Evolutionary conservation across 2,797 vertebrate genomes (phyloP), one percentile per base, ranked within the genome.

Genomic region (Sebastes steindachneri): DNA sequence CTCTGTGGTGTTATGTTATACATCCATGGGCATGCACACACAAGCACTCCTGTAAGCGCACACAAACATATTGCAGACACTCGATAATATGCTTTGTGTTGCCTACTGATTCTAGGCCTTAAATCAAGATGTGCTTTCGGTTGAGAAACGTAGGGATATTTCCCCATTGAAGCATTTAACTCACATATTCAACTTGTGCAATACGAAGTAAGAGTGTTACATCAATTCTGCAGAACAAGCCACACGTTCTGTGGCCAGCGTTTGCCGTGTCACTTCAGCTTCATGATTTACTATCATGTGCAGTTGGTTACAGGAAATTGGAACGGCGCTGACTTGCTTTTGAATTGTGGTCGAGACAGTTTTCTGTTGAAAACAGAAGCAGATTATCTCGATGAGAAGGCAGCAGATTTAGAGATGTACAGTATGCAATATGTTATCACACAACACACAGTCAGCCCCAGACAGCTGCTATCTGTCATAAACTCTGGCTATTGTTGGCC

Each of bases 401-500:
- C 86, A 79, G 91, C 90, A 92, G 93, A 94, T 94, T 93, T 89
- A 89, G 92, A 94, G 93, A 94, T 94, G 93, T 91, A 93, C 92
- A 89, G 88, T 92, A 85, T 83, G 92, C 93, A 94, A 93, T 94
- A 94, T 94, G 93, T 95, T 94, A 94, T 94, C 93, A 79, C 86
- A 53, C 48, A 51, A 51, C 48, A 82, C 89, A 86, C 89, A 82
- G 90, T 91, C 86, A 60, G 86, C 53, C 80, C 88, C 90, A 91
- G 93, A 92, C 94, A 95, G 93, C 92, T 94, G 92, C 93, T 95
- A 94, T 95, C 93, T 94, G 94, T 93, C 94, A 94, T 93, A 94
- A 93, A 94, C 92, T 93, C 92, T 80, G 85, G 86, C 94, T 95
- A 93, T 92, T 93, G 92, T 94, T 91, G 93, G 91, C 89, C 90